Evolutionary conservation across 1,140 invertebrate genomes (phyloP).

Genomic region (Neelides sp.): DNA sequence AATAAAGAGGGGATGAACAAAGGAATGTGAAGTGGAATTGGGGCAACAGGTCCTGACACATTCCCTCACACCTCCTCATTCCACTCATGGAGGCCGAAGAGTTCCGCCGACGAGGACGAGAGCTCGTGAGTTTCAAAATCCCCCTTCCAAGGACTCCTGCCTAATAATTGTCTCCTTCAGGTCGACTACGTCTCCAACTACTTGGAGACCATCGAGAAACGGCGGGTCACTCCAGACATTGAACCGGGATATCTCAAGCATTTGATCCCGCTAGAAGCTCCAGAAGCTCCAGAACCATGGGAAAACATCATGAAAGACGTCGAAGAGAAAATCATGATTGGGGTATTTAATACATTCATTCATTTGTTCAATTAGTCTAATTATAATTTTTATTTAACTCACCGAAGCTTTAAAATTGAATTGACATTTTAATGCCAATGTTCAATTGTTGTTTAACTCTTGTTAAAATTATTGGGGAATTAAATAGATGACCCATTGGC

Average conservation of each 20-base stretch:
- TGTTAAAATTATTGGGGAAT: too few species aligned
- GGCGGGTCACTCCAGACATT: slow-evolving; percentile 76
- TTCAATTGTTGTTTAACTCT: too few species aligned
- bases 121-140: too few species aligned
- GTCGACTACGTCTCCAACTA: slow-evolving; percentile 97
- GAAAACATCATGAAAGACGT: slow-evolving; percentile 87
- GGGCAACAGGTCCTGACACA: too few species aligned
- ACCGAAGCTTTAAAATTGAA: too few species aligned
- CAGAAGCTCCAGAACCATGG: slow-evolving; percentile 75
- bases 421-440: too few species aligned
- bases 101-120: slow-evolving; percentile 75
- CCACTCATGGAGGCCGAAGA: slow-evolving; percentile 80
- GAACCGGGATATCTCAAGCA: slow-evolving; percentile 81
- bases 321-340: slow-evolving; percentile 93
- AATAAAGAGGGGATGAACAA: too few species aligned
- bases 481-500: slow-evolving; percentile 90
- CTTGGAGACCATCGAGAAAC: slow-evolving; percentile 63
- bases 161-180: too few species aligned
- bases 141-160: too few species aligned
- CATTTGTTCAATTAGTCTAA: background rate
- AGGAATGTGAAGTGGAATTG: too few species aligned
- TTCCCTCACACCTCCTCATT: too few species aligned
- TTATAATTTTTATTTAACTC: too few species aligned
- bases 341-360: slow-evolving; percentile 43
- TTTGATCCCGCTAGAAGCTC: slow-evolving; percentile 69